Evolutionary conservation across 1,140 invertebrate species (phyloP).

Genomic region (Bacillus rossius): DNA sequence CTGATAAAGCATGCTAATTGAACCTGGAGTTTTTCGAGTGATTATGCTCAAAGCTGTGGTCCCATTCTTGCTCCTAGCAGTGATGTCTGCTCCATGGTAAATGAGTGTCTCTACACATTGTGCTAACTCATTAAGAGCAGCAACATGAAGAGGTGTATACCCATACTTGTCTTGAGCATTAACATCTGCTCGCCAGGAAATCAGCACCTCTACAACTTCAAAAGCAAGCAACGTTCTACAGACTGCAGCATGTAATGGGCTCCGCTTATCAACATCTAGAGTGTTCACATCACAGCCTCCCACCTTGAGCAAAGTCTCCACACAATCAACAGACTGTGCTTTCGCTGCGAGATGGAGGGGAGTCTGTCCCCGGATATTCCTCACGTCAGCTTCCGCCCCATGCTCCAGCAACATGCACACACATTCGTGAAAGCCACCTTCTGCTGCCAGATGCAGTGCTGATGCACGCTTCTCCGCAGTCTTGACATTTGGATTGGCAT

Average conservation of each 20-base stretch:
- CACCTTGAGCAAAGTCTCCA: conserved; percentile 64
- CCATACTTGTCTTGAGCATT: conserved; percentile 84
- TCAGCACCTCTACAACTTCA: conserved; percentile 66
- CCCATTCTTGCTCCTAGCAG: conserved; percentile 74
- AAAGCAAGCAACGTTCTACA: conserved; percentile 68
- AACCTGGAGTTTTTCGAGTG: conserved; percentile 73
- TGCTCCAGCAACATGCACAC: conserved; percentile 63
- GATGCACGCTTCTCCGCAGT: conserved; percentile 64
- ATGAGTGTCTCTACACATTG: conserved; percentile 77
- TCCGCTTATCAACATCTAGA: conserved; percentile 69
- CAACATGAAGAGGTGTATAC: conserved; percentile 83
- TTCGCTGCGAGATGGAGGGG: conserved; percentile 70
- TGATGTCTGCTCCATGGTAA: conserved; percentile 77
- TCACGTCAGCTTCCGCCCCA: conserved; percentile 61
- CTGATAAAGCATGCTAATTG: conserved; percentile 66
- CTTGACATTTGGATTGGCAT: conserved; percentile 55
- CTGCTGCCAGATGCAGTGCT: conserved; percentile 72
- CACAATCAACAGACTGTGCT: conserved; percentile 69
- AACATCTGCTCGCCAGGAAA: conserved; percentile 72
- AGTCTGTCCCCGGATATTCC: conserved; percentile 70
- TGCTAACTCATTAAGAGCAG: conserved; percentile 76
- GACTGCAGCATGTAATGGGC: conserved; percentile 69
- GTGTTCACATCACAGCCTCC: conserved; percentile 66
- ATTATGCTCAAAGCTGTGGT: conserved; percentile 77
- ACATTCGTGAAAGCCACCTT: conserved; percentile 68